Conservation (phyloP, 2,888 invertebrate species). For the Sisyra terminalis region DNA sequence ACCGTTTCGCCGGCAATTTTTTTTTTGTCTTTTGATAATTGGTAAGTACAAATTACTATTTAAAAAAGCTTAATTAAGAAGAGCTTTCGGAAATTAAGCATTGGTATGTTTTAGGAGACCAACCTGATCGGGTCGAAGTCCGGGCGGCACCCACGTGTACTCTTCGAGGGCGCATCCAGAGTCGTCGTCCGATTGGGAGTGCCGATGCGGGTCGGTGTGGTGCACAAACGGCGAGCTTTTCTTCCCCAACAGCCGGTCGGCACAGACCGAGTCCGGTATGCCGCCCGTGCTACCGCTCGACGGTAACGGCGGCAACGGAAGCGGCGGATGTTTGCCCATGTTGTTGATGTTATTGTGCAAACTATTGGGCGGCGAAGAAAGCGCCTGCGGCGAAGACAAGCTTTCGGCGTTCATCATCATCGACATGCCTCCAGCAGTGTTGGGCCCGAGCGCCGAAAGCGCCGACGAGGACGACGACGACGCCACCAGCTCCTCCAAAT, state of each 20-base stretch:
- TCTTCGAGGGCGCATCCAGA: conserved; percentile 95
- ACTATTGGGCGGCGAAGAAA: neutral
- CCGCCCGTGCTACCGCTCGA: conserved; percentile 21
- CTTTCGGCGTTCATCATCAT: conserved; percentile 8
- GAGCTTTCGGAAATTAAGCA: too few species aligned
- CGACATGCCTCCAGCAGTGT: conserved; percentile 24
- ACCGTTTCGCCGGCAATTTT: too few species aligned
- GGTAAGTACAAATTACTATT: too few species aligned
- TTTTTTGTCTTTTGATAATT: too few species aligned
- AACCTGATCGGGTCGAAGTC: conserved; percentile 92
- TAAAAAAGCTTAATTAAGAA: too few species aligned
- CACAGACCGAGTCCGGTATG: conserved; percentile 27
- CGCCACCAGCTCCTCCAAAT: conserved; percentile 24
- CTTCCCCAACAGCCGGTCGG: conserved; percentile 36
- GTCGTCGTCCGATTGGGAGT: conserved; percentile 92
- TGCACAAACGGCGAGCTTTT: conserved; percentile 36
- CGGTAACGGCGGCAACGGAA: conserved; percentile 9
- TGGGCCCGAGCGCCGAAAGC: conserved; percentile 14
- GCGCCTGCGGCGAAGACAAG: neutral
- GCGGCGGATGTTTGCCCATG: conserved; percentile 9
- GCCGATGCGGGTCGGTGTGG: conserved; percentile 54
- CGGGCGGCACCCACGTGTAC: conserved; percentile 96
- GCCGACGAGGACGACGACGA: conserved; percentile 28
- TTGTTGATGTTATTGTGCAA: too few species aligned
- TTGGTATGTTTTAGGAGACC: conserved; percentile 14